These are phyloP conservation scores for Petrocephalus zakoni DNA, from an alignment of 2,113 vertebrate species.

Conservation along the genomic window DNA sequence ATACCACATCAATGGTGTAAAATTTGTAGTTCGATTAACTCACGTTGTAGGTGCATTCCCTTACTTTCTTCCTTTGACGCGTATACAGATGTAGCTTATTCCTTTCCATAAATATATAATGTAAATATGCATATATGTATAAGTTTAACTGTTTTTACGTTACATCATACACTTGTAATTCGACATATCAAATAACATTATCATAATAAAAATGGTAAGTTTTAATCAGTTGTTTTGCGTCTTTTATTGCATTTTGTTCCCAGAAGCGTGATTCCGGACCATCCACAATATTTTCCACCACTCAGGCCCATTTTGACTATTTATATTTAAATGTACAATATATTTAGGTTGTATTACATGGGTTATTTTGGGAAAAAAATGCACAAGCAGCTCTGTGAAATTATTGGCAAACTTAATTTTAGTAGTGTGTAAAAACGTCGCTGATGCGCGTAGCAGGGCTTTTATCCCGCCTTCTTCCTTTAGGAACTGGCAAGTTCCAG, in stretches of 20 bases:
- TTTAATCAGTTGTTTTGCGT: conserved; percentile 61
- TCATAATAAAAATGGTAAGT: conserved; percentile 80
- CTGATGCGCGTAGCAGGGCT: not conserved
- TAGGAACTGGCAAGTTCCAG: not conserved
- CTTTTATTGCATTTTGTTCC: not conserved
- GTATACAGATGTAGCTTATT: conserved; percentile 77
- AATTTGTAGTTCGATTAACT: conserved; percentile 80
- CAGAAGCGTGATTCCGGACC: not conserved
- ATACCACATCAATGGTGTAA: conserved; percentile 78
- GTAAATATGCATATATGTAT: conserved; percentile 85
- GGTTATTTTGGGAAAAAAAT: not conserved
- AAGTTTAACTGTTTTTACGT: conserved; percentile 87
- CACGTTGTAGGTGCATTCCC: conserved; percentile 80
- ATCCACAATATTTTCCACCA: not conserved
- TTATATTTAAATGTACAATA: not conserved
- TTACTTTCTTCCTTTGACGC: conserved; percentile 46
- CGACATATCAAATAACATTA: conserved; percentile 83
- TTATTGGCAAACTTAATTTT: not conserved
- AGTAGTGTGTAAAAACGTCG: not conserved
- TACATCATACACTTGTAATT: conserved; percentile 88
- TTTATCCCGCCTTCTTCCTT: too few species aligned
- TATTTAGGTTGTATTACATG: not conserved
- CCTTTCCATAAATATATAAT: conserved; percentile 84
- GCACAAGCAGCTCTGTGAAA: not conserved
- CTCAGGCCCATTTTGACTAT: not conserved